A percentile compares a stretch with the other conserved stretches of the same genome.
phyloP scores from a whole-genome alignment of 2,113 vertebrate genomes.

The Engraulis encrasicolus region DNA sequence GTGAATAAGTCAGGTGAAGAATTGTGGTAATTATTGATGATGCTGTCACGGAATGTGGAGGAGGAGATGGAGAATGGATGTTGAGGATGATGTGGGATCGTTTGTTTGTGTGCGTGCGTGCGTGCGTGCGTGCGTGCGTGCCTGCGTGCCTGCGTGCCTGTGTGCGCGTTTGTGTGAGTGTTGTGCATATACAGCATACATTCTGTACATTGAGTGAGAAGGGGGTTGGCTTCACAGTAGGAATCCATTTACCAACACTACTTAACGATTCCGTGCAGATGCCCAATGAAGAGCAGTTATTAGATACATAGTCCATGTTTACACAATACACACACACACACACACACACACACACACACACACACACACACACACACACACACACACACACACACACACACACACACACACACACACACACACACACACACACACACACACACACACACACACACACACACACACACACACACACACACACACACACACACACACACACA shows the following conservation, averaged over 20 bases:
- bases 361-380: neutral
- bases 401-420: neutral
- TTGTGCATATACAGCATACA: neutral
- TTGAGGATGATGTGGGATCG: neutral
- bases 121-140: too few species aligned
- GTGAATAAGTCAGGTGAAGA: slow-evolving; percentile 69
- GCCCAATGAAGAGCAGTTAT: neutral
- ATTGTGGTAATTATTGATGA: slow-evolving; percentile 63
- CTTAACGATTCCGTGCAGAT: neutral
- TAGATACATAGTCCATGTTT: too few species aligned
- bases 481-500: neutral
- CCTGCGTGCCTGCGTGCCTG: too few species aligned
- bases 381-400: neutral
- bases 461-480: neutral
- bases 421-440: neutral
- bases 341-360: neutral
- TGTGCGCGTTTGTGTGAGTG: too few species aligned
- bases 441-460: neutral
- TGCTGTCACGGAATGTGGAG: slow-evolving; percentile 49
- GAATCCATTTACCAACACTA: neutral
- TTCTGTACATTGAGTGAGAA: neutral
- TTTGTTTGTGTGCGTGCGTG: neutral
- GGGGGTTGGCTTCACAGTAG: neutral
- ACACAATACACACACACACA: too few species aligned
- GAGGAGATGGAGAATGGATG: slow-evolving; percentile 31